A percentile compares a stretch with the other conserved stretches of the same genome.
These are phyloP conservation scores for Leiothrix lutea DNA, from an alignment of 2,113 vertebrate species.

Conservation along the genomic window DNA sequence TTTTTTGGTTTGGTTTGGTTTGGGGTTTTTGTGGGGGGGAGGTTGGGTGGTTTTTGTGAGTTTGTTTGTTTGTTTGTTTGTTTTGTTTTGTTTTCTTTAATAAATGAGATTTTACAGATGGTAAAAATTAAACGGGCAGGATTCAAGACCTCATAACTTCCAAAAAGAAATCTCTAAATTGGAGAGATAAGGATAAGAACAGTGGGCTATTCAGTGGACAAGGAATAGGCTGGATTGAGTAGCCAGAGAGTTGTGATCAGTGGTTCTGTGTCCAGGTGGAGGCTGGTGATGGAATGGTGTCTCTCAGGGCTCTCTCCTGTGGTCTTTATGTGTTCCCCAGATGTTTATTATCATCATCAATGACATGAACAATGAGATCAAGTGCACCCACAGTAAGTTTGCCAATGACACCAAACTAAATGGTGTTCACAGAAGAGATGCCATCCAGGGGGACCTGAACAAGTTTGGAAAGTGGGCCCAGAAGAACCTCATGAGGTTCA, in stretches of 20 bases:
- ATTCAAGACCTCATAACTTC: not conserved
- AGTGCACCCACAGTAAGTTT: not conserved
- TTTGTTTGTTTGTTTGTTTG: not conserved
- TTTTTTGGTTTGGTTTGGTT: not conserved
- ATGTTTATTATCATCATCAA: not conserved
- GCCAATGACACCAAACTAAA: not conserved
- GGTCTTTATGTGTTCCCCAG: no score
- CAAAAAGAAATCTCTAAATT: not conserved
- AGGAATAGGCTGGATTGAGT: not conserved
- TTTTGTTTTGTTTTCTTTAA: not conserved
- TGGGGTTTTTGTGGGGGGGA: no score
- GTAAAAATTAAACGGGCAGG: not conserved
- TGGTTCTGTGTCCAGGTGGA: not conserved
- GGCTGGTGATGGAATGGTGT: fast-evolving
- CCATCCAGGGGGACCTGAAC: no score
- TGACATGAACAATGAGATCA: not conserved
- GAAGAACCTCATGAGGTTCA: not conserved
- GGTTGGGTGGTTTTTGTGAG: not conserved
- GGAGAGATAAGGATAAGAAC: not conserved
- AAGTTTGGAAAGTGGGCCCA: not conserved
- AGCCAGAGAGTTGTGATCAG: not conserved
- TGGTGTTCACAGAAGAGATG: not conserved
- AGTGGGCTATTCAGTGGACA: not conserved
- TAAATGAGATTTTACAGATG: not conserved
- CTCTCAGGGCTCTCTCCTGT: not conserved